Conservation (phyloP, 2,113 vertebrate species). For the Crotalus horridus region DNA sequence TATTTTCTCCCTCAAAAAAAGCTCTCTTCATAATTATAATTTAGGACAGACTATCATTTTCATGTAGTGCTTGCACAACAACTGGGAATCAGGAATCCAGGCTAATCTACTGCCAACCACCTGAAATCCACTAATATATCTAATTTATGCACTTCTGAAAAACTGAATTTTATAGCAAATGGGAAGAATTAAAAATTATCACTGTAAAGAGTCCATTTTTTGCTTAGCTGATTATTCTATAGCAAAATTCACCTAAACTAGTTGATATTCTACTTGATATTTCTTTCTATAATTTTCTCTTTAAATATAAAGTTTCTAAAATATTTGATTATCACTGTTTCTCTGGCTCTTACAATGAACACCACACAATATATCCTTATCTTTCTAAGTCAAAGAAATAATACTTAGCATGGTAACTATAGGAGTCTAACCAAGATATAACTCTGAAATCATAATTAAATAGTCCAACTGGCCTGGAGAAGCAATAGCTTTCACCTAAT, state of each 20-base stretch:
- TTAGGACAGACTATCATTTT: not conserved
- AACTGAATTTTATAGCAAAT: not conserved
- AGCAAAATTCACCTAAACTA: not conserved
- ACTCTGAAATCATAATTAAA: not conserved
- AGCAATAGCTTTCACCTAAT: not conserved
- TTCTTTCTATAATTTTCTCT: not conserved
- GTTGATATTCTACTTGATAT: not conserved
- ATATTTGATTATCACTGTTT: not conserved
- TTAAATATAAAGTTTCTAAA: not conserved
- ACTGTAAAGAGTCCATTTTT: not conserved
- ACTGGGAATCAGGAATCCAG: not conserved
- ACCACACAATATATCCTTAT: not conserved
- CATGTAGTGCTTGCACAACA: not conserved
- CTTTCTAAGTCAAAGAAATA: not conserved
- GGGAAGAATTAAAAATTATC: not conserved
- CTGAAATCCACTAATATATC: not conserved
- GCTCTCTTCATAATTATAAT: not conserved
- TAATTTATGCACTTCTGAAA: not conserved
- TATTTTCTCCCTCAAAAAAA: not conserved
- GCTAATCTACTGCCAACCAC: not conserved
- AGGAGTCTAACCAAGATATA: not conserved
- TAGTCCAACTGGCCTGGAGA: not conserved
- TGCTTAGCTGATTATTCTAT: not conserved
- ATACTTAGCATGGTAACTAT: not conserved
- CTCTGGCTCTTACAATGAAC: not conserved